Evolutionary conservation across 2,113 vertebrate genomes (phyloP).

Genomic region (Channa maculata): DNA sequence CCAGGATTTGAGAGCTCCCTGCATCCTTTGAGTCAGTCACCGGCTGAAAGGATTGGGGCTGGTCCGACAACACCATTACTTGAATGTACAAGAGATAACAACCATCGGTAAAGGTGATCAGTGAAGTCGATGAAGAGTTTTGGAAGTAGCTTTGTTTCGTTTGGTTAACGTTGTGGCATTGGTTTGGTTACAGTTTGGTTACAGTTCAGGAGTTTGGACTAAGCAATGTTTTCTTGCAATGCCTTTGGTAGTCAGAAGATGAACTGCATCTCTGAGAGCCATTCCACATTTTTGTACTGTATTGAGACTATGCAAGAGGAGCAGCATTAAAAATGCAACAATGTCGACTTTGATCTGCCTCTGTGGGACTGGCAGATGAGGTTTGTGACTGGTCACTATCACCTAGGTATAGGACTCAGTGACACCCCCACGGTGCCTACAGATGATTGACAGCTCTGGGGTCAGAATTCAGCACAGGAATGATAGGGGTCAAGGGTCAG

Average conservation of each 20-base stretch:
- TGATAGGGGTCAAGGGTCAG: conserved; percentile 71
- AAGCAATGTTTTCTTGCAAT: conserved; percentile 70
- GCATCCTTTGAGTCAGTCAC: conserved; percentile 55
- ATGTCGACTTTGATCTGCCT: conserved; percentile 62
- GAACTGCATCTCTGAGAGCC: conserved; percentile 77
- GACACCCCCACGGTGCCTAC: conserved; percentile 59
- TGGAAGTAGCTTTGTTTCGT: conserved; percentile 80
- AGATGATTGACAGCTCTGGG: conserved; percentile 80
- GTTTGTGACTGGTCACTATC: conserved; percentile 57
- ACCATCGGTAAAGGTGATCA: conserved; percentile 64
- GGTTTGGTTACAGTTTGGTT: conserved; percentile 84
- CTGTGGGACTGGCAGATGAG: conserved; percentile 51
- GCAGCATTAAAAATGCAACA: conserved; percentile 71
- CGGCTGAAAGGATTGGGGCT: conserved; percentile 40
- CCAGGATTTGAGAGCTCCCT: conserved; percentile 58
- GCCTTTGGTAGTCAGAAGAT: conserved; percentile 81
- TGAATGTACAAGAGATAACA: conserved; percentile 60
- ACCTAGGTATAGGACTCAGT: conserved; percentile 56
- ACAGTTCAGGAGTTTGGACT: conserved; percentile 75
- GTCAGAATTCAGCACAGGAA: conserved; percentile 80
- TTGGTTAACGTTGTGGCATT: conserved; percentile 78
- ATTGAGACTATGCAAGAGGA: conserved; percentile 62
- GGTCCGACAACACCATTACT: conserved; percentile 42
- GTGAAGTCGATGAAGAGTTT: conserved; percentile 71
- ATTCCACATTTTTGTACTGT: conserved; percentile 77